Percentiles rank a stretch among this genome's conserved stretches.
Evolutionary conservation across 2,797 vertebrate species (phyloP).

Genomic region (Loris lydekkerianus): DNA sequence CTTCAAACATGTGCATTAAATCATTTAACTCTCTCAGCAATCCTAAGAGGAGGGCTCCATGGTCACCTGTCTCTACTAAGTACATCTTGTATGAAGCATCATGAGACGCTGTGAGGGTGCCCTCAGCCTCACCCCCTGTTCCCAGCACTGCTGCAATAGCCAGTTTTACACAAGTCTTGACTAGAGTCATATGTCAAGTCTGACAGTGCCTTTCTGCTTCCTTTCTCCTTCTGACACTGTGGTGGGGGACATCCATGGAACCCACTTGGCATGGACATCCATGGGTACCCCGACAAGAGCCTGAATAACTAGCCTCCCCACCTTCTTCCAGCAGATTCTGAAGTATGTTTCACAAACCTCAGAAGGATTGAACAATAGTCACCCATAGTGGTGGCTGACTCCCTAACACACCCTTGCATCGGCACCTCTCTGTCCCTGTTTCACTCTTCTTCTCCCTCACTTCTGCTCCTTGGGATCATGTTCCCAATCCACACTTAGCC

Average conservation of each 20-base stretch:
- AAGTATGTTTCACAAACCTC: neutral
- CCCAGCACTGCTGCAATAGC: neutral
- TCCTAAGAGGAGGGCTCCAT: neutral
- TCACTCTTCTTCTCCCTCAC: neutral
- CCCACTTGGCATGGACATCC: neutral
- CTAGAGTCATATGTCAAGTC: neutral
- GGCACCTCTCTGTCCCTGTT: accelerated
- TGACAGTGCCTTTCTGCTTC: neutral
- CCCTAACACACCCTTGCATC: neutral
- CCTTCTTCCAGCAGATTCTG: neutral
- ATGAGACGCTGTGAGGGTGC: too few species aligned
- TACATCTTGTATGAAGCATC: too few species aligned
- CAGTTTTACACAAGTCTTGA: neutral
- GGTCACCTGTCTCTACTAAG: neutral
- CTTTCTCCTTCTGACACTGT: neutral
- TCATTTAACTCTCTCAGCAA: neutral
- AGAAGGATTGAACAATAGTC: neutral
- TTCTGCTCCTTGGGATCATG: neutral
- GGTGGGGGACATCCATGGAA: too few species aligned
- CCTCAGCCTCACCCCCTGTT: neutral
- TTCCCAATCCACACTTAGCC: neutral
- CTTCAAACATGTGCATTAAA: neutral
- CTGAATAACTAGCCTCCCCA: accelerated
- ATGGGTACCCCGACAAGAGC: neutral
- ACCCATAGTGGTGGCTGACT: neutral